These are phyloP conservation scores for Distichodus sexfasciatus DNA, from an alignment of 2,797 vertebrate species.

Conservation along the genomic window DNA sequence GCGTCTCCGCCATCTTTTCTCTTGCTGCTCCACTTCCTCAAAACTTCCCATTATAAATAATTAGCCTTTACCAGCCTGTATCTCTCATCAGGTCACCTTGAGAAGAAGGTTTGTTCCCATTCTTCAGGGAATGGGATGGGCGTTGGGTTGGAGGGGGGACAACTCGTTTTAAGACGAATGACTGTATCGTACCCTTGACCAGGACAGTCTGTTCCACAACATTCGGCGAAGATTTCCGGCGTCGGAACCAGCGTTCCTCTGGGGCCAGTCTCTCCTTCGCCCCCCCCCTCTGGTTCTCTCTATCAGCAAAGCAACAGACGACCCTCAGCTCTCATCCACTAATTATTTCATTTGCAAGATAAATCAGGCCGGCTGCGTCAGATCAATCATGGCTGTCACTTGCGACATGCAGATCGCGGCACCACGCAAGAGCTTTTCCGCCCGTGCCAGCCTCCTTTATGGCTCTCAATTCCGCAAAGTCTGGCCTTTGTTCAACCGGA, in stretches of 20 bases:
- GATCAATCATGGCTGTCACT: constrained; percentile 90
- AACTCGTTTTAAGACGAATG: constrained; percentile 52
- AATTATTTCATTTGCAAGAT: constrained; percentile 95
- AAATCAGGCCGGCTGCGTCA: constrained; percentile 84
- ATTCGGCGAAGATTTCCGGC: constrained; percentile 67
- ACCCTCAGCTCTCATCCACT: constrained; percentile 83
- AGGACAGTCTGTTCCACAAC: constrained; percentile 71
- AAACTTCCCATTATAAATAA: constrained; percentile 62
- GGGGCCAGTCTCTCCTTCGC: constrained; percentile 55
- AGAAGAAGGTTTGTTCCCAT: constrained; percentile 57
- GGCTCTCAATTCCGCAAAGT: constrained; percentile 85
- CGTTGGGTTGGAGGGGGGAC: constrained; percentile 56
- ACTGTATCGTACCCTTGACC: constrained; percentile 72
- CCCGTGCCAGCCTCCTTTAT: constrained; percentile 85
- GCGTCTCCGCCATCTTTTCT: not conserved
- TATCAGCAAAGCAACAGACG: constrained; percentile 86
- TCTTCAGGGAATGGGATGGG: constrained; percentile 50
- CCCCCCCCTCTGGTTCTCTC: constrained; percentile 59
- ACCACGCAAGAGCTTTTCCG: constrained; percentile 88
- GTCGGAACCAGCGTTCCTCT: constrained; percentile 51
- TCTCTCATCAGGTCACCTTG: constrained; percentile 76
- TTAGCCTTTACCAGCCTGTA: constrained; percentile 61
- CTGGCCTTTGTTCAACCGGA: constrained; percentile 86
- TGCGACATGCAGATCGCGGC: constrained; percentile 79
- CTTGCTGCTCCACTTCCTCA: constrained; percentile 47